A percentile compares a stretch with the other conserved stretches of the same genome.
Evolutionary conservation across 2,797 vertebrate species (phyloP).

Genomic region (Meriones psammophilus): DNA sequence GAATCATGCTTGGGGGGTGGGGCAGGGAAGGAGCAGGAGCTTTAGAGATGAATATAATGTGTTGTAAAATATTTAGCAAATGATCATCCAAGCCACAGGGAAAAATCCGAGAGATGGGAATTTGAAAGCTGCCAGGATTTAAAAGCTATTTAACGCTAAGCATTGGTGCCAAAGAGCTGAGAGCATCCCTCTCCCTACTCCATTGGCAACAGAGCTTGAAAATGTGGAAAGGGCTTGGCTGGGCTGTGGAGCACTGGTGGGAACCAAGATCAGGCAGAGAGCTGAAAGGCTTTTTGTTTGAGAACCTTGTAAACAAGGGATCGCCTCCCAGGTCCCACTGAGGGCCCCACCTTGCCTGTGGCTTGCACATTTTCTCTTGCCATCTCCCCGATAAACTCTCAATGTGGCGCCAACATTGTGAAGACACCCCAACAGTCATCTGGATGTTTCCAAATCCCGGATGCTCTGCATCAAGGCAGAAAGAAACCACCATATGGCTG

Average conservation of each 20-base stretch:
- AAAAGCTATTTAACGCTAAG: slow-evolving; percentile 82
- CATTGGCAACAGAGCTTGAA: slow-evolving; percentile 63
- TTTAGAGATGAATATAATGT: slow-evolving; percentile 74
- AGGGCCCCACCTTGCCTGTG: slow-evolving; percentile 36
- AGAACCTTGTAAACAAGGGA: slow-evolving; percentile 70
- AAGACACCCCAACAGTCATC: not conserved
- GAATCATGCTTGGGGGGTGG: slow-evolving; percentile 67
- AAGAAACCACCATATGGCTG: not conserved
- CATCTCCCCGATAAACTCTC: not conserved
- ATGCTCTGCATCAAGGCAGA: slow-evolving; percentile 47
- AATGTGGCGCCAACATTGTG: not conserved
- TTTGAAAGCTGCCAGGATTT: slow-evolving; percentile 79
- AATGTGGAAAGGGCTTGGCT: slow-evolving; percentile 63
- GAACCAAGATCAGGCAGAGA: not conserved
- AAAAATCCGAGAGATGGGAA: slow-evolving; percentile 76
- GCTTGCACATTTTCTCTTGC: not conserved
- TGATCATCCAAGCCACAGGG: slow-evolving; percentile 82
- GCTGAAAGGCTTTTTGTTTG: slow-evolving; percentile 72
- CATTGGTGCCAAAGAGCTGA: slow-evolving; percentile 75
- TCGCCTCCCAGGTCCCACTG: slow-evolving; percentile 57
- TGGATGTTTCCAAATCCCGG: slow-evolving; percentile 53
- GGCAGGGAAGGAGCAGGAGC: slow-evolving; percentile 62
- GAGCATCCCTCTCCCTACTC: not conserved
- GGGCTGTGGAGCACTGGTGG: slow-evolving; percentile 19
- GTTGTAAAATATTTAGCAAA: slow-evolving; percentile 83